phyloP scores from a whole-genome alignment of 92 coral and sea anemone genomes.

The Parazoanthus swiftii region DNA sequence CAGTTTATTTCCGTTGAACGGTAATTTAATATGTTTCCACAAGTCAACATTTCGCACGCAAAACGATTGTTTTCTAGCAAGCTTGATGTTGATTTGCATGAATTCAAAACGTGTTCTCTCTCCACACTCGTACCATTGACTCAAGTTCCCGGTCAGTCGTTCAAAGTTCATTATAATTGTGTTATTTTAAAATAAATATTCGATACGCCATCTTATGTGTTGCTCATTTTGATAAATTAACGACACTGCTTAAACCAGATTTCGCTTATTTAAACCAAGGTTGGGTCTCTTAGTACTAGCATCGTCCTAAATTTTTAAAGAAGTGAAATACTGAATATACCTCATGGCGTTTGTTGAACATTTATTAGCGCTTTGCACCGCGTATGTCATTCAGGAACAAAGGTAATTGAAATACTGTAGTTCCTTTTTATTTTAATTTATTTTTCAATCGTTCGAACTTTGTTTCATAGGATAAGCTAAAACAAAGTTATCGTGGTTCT shows the following conservation, averaged over 20 bases:
- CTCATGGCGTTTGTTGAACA: too few relatives aligned
- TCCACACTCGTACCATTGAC: too few relatives aligned
- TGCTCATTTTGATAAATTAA: neutral
- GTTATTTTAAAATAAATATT: too few relatives aligned
- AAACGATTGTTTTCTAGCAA: neutral
- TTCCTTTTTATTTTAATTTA: neutral
- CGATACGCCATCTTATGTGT: neutral
- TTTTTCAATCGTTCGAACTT: neutral
- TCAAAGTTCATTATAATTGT: neutral
- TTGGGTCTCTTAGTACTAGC: neutral
- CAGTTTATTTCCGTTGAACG: neutral
- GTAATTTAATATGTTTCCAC: neutral
- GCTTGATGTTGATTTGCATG: neutral
- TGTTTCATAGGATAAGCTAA: neutral
- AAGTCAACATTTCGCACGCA: neutral
- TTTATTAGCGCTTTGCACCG: neutral
- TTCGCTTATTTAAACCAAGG: neutral
- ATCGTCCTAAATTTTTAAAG: too few relatives aligned
- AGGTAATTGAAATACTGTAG: too few relatives aligned
- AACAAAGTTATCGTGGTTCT: neutral
- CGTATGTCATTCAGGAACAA: too few relatives aligned
- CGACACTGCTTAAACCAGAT: neutral
- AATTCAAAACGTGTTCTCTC: too few relatives aligned
- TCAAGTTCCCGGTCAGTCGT: too few relatives aligned
- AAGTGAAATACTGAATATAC: too few relatives aligned